Evolutionary conservation across 1,140 invertebrate genomes (phyloP).

Genomic region (Patella vulgata): DNA sequence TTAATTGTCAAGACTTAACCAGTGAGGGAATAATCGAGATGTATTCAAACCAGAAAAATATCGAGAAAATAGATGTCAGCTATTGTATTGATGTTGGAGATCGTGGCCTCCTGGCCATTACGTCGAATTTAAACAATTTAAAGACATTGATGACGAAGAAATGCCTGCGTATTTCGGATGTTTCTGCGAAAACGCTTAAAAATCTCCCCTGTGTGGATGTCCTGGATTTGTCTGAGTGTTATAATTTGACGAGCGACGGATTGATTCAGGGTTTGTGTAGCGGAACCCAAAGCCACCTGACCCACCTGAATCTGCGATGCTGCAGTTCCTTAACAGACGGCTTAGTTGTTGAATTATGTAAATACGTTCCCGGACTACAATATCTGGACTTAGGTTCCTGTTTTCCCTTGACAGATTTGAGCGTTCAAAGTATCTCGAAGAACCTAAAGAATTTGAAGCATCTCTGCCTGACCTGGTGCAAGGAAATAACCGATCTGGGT

Average conservation of each 20-base stretch:
- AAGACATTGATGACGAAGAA: constrained; percentile 41
- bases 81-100: constrained; percentile 75
- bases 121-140: constrained; percentile 68
- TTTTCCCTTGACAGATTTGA: constrained; percentile 74
- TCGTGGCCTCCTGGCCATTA: constrained; percentile 71
- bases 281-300: constrained; percentile 68
- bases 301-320: constrained; percentile 73
- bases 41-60: constrained; percentile 70
- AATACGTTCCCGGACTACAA: constrained; percentile 69
- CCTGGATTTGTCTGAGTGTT: constrained; percentile 76
- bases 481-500: constrained; percentile 75
- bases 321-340: constrained; percentile 72
- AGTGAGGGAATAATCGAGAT: constrained; percentile 72
- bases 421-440: constrained; percentile 71
- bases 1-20: constrained; percentile 75
- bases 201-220: constrained; percentile 70
- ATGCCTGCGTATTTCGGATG: constrained; percentile 72
- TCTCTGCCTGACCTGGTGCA: constrained; percentile 75
- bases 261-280: constrained; percentile 66
- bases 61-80: constrained; percentile 74
- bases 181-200: constrained; percentile 69
- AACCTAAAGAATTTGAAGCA: constrained; percentile 72
- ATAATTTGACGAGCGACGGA: constrained; percentile 73
- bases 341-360: constrained; percentile 65
- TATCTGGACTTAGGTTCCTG: constrained; percentile 76